phyloP scores from a whole-genome alignment of 1,140 invertebrate genomes.

The Pararge aegeria region DNA sequence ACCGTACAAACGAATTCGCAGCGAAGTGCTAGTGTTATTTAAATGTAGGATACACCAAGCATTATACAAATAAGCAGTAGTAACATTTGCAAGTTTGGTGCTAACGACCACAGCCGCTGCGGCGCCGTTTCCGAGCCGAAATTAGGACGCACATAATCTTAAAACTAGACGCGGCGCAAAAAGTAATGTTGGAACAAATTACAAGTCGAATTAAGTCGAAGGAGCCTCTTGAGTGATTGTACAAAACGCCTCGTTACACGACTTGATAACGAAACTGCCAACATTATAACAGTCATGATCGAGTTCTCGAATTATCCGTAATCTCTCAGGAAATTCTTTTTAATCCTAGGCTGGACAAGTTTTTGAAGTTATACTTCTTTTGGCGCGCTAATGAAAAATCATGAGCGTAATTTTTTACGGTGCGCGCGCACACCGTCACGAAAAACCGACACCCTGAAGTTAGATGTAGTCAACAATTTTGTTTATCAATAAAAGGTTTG shows the following conservation, averaged over 20 bases:
- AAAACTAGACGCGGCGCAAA: conserved; percentile 10
- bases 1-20: too few species aligned
- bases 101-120: conserved; percentile 1
- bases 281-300: not conserved
- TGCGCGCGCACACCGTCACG: too few species aligned
- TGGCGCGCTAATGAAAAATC: too few species aligned
- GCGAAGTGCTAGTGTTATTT: too few species aligned
- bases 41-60: not conserved
- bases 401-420: too few species aligned
- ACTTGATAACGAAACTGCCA: conserved; percentile 13
- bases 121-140: not conserved
- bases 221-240: conserved; percentile 25
- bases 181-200: conserved; percentile 17
- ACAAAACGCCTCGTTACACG: conserved; percentile 25
- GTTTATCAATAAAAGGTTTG: too few species aligned
- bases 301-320: not conserved
- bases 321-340: not conserved
- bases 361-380: too few species aligned
- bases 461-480: too few species aligned
- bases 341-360: too few species aligned
- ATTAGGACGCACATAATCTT: conserved; percentile 8
- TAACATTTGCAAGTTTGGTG: conserved; percentile 8
- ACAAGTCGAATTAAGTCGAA: conserved; percentile 25
- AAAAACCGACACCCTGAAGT: too few species aligned
- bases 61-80: not conserved